These are phyloP conservation scores for Pteronotus mesoamericanus DNA, from an alignment of 2,797 vertebrate genomes.

Conservation along the genomic window DNA sequence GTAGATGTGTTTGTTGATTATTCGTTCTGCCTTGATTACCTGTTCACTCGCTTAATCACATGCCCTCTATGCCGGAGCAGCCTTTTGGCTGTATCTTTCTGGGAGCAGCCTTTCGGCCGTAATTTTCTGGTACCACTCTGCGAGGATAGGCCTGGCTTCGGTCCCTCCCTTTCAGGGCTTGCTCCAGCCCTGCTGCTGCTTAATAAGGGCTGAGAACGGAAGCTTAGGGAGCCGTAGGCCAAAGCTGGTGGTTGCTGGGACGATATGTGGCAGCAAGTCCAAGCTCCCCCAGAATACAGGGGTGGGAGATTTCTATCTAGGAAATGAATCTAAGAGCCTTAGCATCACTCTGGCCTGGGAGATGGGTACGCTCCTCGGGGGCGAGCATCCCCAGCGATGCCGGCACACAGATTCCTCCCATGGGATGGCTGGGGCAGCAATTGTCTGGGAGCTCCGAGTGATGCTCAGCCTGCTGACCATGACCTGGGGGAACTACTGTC, in stretches of 20 bases:
- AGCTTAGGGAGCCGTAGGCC: not conserved
- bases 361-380: not conserved
- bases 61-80: not conserved
- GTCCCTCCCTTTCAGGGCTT: not conserved
- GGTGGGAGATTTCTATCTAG: not conserved
- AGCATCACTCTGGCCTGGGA: not conserved
- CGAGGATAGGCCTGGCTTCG: not conserved
- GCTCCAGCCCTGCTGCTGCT: not conserved
- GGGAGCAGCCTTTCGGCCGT: no score
- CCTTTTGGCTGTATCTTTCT: not conserved
- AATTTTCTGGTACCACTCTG: not conserved
- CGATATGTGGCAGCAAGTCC: not conserved
- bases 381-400: not conserved
- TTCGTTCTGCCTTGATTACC: not conserved
- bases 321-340: not conserved
- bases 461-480: not conserved
- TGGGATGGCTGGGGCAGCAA: not conserved
- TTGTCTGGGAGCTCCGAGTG: not conserved
- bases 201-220: not conserved
- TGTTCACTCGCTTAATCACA: not conserved
- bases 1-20: not conserved
- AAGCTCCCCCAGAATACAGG: not conserved
- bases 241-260: not conserved
- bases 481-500: not conserved
- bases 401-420: not conserved